Evolutionary conservation across 2,888 invertebrate genomes (phyloP).

Genomic region (Archaeoteleia sp.): DNA sequence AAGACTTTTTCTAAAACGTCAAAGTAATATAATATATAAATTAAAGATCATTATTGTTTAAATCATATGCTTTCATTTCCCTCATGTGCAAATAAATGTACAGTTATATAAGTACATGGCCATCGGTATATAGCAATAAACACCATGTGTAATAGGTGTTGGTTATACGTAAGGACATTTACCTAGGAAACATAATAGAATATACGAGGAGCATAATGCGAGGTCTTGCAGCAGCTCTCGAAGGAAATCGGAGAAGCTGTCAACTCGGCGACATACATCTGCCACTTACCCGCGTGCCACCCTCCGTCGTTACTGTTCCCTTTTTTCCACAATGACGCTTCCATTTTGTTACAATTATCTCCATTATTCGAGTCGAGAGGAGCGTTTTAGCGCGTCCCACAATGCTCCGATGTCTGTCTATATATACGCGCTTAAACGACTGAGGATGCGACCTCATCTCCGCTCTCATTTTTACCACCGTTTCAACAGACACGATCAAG

Average conservation of each 20-base stretch:
- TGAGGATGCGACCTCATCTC: conserved; percentile 40
- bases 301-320: conserved; percentile 67
- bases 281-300: conserved; percentile 69
- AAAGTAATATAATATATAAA: too few species aligned
- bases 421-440: conserved; percentile 42
- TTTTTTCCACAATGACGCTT: conserved; percentile 70
- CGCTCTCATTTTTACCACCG: conserved; percentile 31
- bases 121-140: too few species aligned
- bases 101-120: too few species aligned
- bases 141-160: too few species aligned
- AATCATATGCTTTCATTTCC: too few species aligned
- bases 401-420: conserved; percentile 59
- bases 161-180: conserved; percentile 1
- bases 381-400: conserved; percentile 67
- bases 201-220: conserved; percentile 27
- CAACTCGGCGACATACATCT: conserved; percentile 72
- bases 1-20: too few species aligned
- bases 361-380: conserved; percentile 67
- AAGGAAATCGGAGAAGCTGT: conserved; percentile 72
- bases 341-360: conserved; percentile 74
- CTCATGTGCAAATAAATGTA: too few species aligned
- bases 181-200: conserved; percentile 27
- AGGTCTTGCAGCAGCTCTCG: conserved; percentile 30
- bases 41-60: too few species aligned
- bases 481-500: conserved; percentile 55